Conservation (phyloP, 2,797 vertebrate species). For the Mallotus villosus region DNA sequence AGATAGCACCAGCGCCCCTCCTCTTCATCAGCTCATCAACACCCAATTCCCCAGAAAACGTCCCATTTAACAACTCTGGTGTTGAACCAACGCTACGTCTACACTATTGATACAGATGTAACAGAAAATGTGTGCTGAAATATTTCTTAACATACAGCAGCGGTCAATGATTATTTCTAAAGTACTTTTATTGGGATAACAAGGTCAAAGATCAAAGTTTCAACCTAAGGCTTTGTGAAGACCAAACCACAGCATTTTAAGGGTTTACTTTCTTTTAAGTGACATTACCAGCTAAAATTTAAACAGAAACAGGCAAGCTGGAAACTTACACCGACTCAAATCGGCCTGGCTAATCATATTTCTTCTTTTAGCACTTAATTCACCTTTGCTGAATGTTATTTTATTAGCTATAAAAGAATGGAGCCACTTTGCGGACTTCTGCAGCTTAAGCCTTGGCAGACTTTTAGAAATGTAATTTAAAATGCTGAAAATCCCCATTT, state of each 20-base stretch:
- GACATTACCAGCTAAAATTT: slow-evolving; percentile 51
- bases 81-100: slow-evolving; percentile 21
- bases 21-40: slow-evolving; percentile 79
- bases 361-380: slow-evolving; percentile 73
- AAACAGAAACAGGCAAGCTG: slow-evolving; percentile 72
- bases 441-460: slow-evolving; percentile 54
- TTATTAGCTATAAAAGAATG: slow-evolving; percentile 74
- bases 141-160: not conserved
- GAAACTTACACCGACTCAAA: slow-evolving; percentile 62
- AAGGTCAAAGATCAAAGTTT: slow-evolving; percentile 28
- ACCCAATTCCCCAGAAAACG: slow-evolving; percentile 75
- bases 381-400: slow-evolving; percentile 67
- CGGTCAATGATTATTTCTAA: slow-evolving; percentile 37
- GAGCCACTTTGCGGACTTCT: slow-evolving; percentile 66
- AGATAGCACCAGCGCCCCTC: slow-evolving; percentile 60
- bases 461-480: slow-evolving; percentile 56
- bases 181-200: not conserved
- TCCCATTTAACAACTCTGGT: slow-evolving; percentile 64
- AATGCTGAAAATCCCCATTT: slow-evolving; percentile 65
- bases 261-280: slow-evolving; percentile 69
- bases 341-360: slow-evolving; percentile 55
- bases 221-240: slow-evolving; percentile 46
- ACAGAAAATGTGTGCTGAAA: slow-evolving; percentile 34
- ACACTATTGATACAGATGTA: slow-evolving; percentile 1
- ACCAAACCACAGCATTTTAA: slow-evolving; percentile 72